phyloP scores from a whole-genome alignment of 2,797 vertebrate species.

The Oophaga sylvatica region DNA sequence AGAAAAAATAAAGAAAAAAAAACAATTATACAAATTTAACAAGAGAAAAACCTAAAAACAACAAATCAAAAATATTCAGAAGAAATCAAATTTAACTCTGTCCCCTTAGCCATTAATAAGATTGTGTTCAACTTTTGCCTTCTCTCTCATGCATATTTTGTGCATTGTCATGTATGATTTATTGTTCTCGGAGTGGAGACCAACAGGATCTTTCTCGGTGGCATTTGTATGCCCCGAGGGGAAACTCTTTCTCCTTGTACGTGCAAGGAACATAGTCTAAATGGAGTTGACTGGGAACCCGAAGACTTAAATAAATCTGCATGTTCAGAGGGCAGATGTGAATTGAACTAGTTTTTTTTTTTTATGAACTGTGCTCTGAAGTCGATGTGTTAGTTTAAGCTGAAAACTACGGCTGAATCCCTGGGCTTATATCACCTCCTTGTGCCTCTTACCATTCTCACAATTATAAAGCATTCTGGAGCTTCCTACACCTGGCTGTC shows the following conservation, averaged over 20 bases:
- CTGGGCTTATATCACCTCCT: conserved; percentile 43
- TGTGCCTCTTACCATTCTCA: conserved; percentile 27
- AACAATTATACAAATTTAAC: too few relatives aligned
- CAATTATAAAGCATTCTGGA: conserved; percentile 32
- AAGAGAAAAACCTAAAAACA: background rate
- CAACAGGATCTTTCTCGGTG: conserved; percentile 46
- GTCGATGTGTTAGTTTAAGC: conserved; percentile 32
- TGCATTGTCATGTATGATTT: conserved; percentile 45
- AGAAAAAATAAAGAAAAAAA: too few relatives aligned
- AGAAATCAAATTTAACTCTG: background rate
- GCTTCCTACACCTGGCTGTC: conserved; percentile 58
- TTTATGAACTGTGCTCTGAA: background rate
- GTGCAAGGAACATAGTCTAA: background rate
- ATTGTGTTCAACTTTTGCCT: background rate
- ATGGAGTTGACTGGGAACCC: conserved; percentile 31
- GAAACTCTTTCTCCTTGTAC: conserved; percentile 26
- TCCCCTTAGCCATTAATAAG: background rate
- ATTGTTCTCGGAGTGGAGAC: conserved; percentile 26
- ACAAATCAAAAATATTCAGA: background rate
- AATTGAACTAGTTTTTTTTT: conserved; percentile 27
- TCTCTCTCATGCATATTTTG: conserved; percentile 11
- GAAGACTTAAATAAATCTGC: conserved; percentile 40
- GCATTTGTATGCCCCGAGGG: conserved; percentile 39
- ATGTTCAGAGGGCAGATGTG: conserved; percentile 28
- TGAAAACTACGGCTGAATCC: background rate